Base-by-base conservation (phyloP, 2,888 invertebrate genomes). In the Euzetes globulus region DNA sequence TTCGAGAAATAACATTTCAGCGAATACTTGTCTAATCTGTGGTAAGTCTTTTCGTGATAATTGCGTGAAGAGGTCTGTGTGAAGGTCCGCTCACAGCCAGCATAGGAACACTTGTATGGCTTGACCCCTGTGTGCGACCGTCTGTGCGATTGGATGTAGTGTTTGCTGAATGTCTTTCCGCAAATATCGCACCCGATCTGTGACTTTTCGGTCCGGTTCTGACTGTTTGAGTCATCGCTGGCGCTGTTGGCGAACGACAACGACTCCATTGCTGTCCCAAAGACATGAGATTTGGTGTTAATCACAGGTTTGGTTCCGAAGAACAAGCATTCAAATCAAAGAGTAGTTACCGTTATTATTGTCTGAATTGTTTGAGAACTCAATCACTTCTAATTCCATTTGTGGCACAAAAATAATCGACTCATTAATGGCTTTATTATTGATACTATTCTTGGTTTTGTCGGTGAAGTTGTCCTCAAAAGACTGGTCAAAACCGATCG, bases 91-190 rank as follows among this genome's bases (percentile, higher is more conserved):
- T 73, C 65, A 19, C 73, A 73, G 4, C 73, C 73, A 41, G 47
- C 13, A 17, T 63, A 65, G 7, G 73, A 73, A 73, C 73, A 73
- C 29, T 68, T 73, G 65, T 52, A 73, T 29, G 73, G 73, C 27
- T 41, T 27, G 19, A n/a, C 65, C 1, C 73, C 73, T 7, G 73
- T 68, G 41, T 73, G 73, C 9, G 33, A 63, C 7, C 73, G n/a
- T 11, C 52, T 19, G 27, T 73, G 73, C 19, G 73, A 41, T 65
- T 71, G 65, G 11, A 73, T n/a, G 52, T 73, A 73, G 22, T 73
- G 73, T 73, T 73, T 73, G 47, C 65, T 73, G 33, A 73, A 73
- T n/a, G 65, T 73, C 63, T 71, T 72, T n/a, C 72, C 72, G 58
- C 72, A 72, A 19, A 37, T 33, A n/a, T 72, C 72, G 41, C 72